Evolutionary conservation across 1,140 invertebrate species (phyloP).

Genomic region (Coelopa frigida): DNA sequence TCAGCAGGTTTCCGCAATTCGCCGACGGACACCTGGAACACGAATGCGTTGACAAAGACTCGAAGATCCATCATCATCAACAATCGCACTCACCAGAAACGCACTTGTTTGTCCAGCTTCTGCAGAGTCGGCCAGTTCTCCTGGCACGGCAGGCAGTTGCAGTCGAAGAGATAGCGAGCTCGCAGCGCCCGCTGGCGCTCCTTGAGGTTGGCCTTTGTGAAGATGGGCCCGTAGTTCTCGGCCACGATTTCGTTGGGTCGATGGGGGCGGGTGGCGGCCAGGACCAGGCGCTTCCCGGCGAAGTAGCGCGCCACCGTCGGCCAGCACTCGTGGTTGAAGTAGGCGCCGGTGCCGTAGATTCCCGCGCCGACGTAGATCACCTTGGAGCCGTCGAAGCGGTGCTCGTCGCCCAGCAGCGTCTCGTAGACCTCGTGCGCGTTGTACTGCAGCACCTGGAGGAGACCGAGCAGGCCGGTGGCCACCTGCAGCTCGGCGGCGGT

Average conservation of each 20-base stretch:
- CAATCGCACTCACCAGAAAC: conserved; percentile 40
- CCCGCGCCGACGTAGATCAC: conserved; percentile 65
- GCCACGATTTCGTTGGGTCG: conserved; percentile 58
- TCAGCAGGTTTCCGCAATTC: conserved; percentile 49
- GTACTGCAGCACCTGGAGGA: conserved; percentile 77
- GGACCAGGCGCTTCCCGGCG: conserved; percentile 62
- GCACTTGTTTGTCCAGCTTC: conserved; percentile 49
- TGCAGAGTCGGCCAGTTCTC: conserved; percentile 70
- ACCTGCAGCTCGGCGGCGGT: conserved; percentile 52
- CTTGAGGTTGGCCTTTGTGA: conserved; percentile 55
- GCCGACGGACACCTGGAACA: conserved; percentile 52
- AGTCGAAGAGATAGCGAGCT: conserved; percentile 75
- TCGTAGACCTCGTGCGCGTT: conserved; percentile 88
- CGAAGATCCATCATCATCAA: neutral
- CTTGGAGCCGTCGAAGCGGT: conserved; percentile 52
- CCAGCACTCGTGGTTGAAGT: conserved; percentile 86
- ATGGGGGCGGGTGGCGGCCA: conserved; percentile 59
- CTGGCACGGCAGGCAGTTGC: conserved; percentile 64
- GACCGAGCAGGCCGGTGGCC: conserved; percentile 58
- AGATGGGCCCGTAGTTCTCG: conserved; percentile 83
- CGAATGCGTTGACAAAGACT: neutral
- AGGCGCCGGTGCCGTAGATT: conserved; percentile 69
- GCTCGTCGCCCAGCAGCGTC: conserved; percentile 49
- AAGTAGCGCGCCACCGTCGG: conserved; percentile 75
- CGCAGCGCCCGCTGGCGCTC: conserved; percentile 59